Conservation (phyloP, 2,797 vertebrate species). For the Phalloptychus januarius region DNA sequence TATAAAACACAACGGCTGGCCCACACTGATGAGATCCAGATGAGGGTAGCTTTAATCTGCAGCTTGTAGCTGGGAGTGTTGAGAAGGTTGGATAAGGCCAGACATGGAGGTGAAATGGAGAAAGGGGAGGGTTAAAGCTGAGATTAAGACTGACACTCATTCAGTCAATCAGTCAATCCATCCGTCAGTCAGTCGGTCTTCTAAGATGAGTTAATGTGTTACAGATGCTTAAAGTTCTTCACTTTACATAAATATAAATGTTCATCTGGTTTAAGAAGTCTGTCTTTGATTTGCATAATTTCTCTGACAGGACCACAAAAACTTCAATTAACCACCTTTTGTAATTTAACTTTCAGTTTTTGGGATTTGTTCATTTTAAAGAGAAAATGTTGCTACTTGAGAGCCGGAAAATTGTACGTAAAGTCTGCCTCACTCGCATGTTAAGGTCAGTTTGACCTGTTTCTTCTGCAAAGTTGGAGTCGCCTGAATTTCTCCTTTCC, state of each 20-base stretch:
- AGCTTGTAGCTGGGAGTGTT: conserved; percentile 44
- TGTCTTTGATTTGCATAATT: conserved; percentile 2
- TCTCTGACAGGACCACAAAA: not conserved
- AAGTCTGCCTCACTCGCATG: not conserved
- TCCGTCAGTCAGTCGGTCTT: conserved; percentile 26
- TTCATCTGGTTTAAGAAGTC: conserved; percentile 11
- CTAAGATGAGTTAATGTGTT: conserved; percentile 26
- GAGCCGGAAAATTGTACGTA: not conserved
- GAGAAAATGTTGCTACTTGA: not conserved
- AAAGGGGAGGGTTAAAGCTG: conserved; percentile 33
- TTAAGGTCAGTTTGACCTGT: not conserved
- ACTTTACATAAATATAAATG: conserved; percentile 8
- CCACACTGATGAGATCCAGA: conserved; percentile 75
- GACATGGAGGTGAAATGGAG: conserved; percentile 40
- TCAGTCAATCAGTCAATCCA: conserved; percentile 40
- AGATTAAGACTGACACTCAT: conserved; percentile 44
- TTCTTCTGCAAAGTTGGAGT: not conserved
- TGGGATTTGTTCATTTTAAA: not conserved
- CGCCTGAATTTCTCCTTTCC: not conserved
- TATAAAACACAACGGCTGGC: conserved; percentile 53
- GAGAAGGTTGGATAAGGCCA: conserved; percentile 48
- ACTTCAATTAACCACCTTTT: not conserved
- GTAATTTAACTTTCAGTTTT: not conserved
- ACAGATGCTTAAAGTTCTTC: conserved; percentile 40
- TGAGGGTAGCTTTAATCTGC: conserved; percentile 71